These are phyloP conservation scores for Sardina pilchardus DNA, from an alignment of 2,113 vertebrate genomes.

Conservation along the genomic window DNA sequence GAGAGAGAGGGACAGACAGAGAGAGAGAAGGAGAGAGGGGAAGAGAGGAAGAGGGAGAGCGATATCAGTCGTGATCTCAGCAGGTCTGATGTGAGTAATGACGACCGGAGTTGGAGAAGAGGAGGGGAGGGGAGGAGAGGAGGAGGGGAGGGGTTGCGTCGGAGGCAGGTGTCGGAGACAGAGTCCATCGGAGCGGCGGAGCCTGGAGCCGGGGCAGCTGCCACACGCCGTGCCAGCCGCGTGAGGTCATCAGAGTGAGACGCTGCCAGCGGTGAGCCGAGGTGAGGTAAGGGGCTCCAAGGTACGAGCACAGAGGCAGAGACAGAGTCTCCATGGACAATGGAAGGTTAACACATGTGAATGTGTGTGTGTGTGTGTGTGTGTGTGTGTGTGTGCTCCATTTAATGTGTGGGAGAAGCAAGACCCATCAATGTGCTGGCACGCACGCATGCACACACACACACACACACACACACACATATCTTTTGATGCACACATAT, in stretches of 20 bases:
- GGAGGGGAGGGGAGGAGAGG: too few species aligned
- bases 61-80: not conserved
- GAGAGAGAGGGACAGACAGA: not conserved
- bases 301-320: not conserved
- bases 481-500: not conserved
- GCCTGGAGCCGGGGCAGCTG: not conserved
- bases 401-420: not conserved
- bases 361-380: too few species aligned
- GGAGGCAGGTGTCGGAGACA: not conserved
- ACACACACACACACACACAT: slow-evolving; percentile 30
- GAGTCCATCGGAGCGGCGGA: not conserved
- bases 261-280: not conserved
- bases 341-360: too few species aligned
- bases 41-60: not conserved
- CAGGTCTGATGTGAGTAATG: not conserved
- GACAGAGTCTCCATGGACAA: not conserved
- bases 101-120: too few species aligned
- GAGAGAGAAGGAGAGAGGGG: not conserved
- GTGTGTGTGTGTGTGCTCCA: too few species aligned
- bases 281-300: not conserved
- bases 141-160: too few species aligned
- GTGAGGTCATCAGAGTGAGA: not conserved
- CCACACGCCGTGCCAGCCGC: not conserved
- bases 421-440: not conserved
- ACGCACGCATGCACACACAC: not conserved